Conservation (phyloP, 2,797 vertebrate species). For the Falco cherrug region DNA sequence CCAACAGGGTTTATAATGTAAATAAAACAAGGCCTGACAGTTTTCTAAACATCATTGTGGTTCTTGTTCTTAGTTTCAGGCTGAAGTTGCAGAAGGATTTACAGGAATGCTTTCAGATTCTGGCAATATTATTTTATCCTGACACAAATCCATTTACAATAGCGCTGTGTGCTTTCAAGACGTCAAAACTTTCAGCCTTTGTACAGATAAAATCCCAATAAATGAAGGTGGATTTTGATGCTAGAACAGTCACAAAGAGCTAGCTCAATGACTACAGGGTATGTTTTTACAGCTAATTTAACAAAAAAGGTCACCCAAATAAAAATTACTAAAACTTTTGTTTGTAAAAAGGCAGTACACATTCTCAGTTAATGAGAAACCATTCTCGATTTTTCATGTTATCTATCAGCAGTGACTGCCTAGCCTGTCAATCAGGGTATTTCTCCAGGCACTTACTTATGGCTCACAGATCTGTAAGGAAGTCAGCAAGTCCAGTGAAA, state of each 20-base stretch:
- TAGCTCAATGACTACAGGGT: neutral
- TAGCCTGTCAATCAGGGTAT: neutral
- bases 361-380: neutral
- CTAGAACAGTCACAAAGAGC: neutral
- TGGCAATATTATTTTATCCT: neutral
- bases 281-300: neutral
- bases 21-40: neutral
- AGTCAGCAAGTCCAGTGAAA: neutral
- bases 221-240: neutral
- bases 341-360: neutral
- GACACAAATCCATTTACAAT: neutral
- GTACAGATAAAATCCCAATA: neutral
- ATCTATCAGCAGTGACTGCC: neutral
- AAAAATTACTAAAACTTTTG: neutral
- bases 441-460: neutral
- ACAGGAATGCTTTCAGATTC: neutral
- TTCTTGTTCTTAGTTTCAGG: neutral
- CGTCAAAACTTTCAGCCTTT: neutral
- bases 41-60: neutral
- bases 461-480: neutral
- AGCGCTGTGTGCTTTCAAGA: neutral
- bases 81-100: neutral
- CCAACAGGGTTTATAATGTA: neutral
- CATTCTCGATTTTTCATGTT: neutral
- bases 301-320: neutral